These are phyloP conservation scores for Limnodromus scolopaceus DNA, from an alignment of 2,797 vertebrate genomes.

Conservation along the genomic window DNA sequence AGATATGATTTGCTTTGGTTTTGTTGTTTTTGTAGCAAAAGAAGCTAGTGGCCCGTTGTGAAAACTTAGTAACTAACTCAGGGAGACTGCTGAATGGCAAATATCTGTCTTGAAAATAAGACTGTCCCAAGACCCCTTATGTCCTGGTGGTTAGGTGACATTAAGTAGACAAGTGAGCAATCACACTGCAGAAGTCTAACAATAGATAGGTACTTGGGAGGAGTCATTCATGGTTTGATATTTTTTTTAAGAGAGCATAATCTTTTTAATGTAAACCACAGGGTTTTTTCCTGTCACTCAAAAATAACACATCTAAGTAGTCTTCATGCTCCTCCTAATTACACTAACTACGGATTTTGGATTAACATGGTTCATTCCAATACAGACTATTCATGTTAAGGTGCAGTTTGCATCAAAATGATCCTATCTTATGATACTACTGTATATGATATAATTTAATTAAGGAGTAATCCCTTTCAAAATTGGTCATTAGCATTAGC, in stretches of 20 bases:
- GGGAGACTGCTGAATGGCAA: background rate
- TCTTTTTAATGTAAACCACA: background rate
- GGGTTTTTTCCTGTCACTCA: background rate
- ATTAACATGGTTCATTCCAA: slow-evolving; percentile 20
- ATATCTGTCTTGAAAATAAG: background rate
- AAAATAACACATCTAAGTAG: background rate
- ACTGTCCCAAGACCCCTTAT: background rate
- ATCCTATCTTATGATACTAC: background rate
- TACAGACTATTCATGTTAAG: background rate
- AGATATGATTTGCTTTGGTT: background rate
- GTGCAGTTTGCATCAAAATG: slow-evolving; percentile 48
- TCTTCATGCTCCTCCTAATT: background rate
- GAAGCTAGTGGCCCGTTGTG: background rate
- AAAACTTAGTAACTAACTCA: background rate
- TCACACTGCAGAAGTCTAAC: background rate
- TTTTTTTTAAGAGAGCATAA: background rate
- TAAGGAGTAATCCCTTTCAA: slow-evolving; percentile 53
- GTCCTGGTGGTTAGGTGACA: background rate
- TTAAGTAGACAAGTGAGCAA: background rate
- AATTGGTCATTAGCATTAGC: slow-evolving; percentile 54
- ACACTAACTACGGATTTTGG: slow-evolving; percentile 6
- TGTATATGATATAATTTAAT: slow-evolving; percentile 43
- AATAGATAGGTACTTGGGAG: background rate
- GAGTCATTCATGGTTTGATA: background rate
- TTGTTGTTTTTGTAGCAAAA: background rate